Base-by-base conservation (phyloP, 2,888 invertebrate species). In the Tridacna crocea region DNA sequence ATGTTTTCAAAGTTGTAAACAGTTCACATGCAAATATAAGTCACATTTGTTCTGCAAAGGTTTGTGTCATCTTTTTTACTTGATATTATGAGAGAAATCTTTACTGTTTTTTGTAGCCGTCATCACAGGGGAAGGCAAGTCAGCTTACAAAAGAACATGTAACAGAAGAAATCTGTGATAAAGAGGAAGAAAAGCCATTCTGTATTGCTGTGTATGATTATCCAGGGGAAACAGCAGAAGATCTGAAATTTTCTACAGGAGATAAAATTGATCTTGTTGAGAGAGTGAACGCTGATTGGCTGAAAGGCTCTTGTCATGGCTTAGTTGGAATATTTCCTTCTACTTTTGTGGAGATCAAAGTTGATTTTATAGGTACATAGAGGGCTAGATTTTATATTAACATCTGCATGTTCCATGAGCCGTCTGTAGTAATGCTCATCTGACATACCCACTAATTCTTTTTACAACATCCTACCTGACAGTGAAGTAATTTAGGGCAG, bases 261-360 rank as follows among this genome's bases (percentile, higher is more conserved):
- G 93, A 93, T 76, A 83, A 83, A 19, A 93, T 94, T 75, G 85
- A 90, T 46, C 81, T 93, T 36, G 27, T 91, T 36, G 90, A 89
- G 70, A 78, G 87, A 63, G 63, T 91, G 22, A 87, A 88, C 51
- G 83, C 77, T 22, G 90, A 92, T 55, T 93, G 92, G 93, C 72
- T 91, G 72, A 84, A 77, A 70, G 93, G 93, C 17, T 66, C 82
- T 15, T 58, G 91, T n/a, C 66, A 85, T 70, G 87, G 87, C 22
- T 83, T 72, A 15, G 82, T 87, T 36, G 93, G 92, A 17, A 86
- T 91, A 24, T 92, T 92, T 82, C 92, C 92, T 46, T 68, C 88
- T 17, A 80, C 72, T 51, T 91, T 92, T 89, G 92, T 92, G 8
- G 82, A 89, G 15, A 80, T 89, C 12, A 79, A 87, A 61, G 72